Evolutionary conservation across 2,113 vertebrate genomes (phyloP).

Genomic region (Dasyurus viverrinus): DNA sequence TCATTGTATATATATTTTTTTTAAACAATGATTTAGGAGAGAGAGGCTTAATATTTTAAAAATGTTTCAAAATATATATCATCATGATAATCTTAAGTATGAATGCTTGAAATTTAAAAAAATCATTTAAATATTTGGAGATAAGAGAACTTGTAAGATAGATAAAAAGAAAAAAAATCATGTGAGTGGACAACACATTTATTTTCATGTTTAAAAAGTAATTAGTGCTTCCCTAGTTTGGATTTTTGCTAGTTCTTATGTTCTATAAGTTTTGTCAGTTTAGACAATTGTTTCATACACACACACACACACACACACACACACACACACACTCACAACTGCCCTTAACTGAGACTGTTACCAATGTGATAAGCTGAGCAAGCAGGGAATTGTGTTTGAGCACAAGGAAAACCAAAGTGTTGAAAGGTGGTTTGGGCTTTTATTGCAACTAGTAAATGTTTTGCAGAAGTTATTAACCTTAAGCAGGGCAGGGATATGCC

Average conservation of each 20-base stretch:
- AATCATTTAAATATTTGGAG: background rate
- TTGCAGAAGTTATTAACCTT: constrained; percentile 35
- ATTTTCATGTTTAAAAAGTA: background rate
- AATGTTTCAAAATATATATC: background rate
- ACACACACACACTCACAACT: background rate
- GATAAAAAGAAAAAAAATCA: constrained; percentile 12
- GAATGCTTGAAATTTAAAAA: background rate
- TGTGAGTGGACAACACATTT: background rate
- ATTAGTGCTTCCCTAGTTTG: constrained; percentile 16
- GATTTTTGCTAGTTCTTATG: background rate
- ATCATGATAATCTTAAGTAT: constrained; percentile 9
- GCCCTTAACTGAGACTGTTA: background rate
- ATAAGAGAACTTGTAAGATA: constrained; percentile 16
- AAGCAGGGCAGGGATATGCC: background rate
- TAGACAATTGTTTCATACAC: background rate
- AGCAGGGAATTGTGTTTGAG: background rate
- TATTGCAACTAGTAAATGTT: constrained; percentile 13
- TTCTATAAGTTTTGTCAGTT: constrained; percentile 48
- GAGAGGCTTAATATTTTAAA: background rate
- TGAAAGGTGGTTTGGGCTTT: background rate
- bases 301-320: background rate
- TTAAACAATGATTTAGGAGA: background rate
- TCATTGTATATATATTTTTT: constrained; percentile 5
- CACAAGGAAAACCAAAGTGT: constrained; percentile 6
- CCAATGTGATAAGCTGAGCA: background rate